A percentile compares a stretch with the other conserved stretches of the same genome.
phyloP scores from a whole-genome alignment of 2,888 invertebrate genomes.

The Norana najaformis region DNA sequence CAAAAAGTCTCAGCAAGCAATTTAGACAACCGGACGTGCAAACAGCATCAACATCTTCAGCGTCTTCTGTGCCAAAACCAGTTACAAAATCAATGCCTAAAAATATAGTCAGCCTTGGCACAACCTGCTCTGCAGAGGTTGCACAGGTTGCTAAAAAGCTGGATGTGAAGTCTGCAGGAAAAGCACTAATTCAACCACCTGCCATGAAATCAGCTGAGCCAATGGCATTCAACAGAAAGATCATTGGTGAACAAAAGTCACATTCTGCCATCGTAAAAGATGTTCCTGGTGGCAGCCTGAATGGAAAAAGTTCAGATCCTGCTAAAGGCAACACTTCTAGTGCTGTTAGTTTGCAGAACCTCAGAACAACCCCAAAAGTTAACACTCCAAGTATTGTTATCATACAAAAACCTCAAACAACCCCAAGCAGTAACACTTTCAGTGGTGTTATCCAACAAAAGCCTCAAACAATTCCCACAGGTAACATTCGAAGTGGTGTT shows the following conservation, averaged over 20 bases:
- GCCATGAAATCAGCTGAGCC: not conserved
- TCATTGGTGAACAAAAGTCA: not conserved
- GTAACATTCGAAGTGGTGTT: no score
- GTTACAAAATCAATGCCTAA: not conserved
- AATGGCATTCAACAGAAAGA: not conserved
- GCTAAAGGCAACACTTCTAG: not conserved
- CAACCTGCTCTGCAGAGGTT: not conserved
- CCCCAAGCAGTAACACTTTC: not conserved
- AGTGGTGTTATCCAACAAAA: not conserved
- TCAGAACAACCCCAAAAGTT: not conserved
- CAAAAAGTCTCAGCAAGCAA: not conserved
- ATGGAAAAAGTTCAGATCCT: not conserved
- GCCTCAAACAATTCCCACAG: not conserved
- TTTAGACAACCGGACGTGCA: not conserved
- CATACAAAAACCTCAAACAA: not conserved
- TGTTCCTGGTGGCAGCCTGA: not conserved
- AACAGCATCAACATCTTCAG: not conserved
- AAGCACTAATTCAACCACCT: not conserved
- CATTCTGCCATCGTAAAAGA: conserved; percentile 3
- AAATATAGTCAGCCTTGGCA: not conserved
- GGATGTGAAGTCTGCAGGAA: not conserved
- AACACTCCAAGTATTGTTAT: not conserved
- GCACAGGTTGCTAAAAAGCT: not conserved
- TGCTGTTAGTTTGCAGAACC: no score
- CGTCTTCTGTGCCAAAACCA: not conserved